Evolutionary conservation across 2,113 vertebrate genomes (phyloP).

Genomic region (Nycticryphes semicollaris): DNA sequence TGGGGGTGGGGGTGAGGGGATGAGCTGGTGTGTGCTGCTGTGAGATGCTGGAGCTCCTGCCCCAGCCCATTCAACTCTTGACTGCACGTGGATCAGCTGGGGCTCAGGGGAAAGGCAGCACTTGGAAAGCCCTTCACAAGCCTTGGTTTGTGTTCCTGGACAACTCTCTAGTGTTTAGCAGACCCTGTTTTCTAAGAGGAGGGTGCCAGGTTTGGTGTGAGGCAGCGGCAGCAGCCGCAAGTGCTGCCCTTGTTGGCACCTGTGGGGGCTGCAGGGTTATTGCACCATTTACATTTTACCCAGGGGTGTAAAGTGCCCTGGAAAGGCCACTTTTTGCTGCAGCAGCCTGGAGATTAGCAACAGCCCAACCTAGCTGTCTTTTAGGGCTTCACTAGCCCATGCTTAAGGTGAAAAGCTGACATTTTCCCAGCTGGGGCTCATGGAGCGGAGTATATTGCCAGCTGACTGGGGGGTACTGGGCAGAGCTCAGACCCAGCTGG

Average conservation of each 20-base stretch:
- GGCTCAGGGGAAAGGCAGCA: background rate
- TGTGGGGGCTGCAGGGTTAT: background rate
- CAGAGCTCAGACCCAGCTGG: background rate
- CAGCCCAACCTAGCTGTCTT: background rate
- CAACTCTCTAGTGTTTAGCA: rapidly evolving
- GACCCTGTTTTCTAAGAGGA: rapidly evolving
- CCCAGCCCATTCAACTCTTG: background rate
- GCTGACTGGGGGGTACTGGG: background rate
- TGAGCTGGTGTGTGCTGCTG: background rate
- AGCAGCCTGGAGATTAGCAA: background rate
- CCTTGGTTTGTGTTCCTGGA: background rate
- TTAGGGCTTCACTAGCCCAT: background rate
- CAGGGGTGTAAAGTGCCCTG: background rate
- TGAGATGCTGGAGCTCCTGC: background rate
- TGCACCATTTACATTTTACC: background rate
- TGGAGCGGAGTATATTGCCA: conserved; percentile 38
- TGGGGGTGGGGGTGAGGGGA: background rate
- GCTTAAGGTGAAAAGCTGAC: conserved; percentile 24
- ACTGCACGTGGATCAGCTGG: rapidly evolving
- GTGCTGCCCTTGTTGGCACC: background rate
- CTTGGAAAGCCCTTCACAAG: background rate
- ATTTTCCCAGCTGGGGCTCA: conserved; percentile 5
- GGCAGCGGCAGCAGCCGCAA: background rate
- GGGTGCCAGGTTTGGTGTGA: background rate
- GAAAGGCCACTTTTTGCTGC: background rate